Conservation (phyloP, 2,797 vertebrate genomes). For the Nannoperca obscura region DNA sequence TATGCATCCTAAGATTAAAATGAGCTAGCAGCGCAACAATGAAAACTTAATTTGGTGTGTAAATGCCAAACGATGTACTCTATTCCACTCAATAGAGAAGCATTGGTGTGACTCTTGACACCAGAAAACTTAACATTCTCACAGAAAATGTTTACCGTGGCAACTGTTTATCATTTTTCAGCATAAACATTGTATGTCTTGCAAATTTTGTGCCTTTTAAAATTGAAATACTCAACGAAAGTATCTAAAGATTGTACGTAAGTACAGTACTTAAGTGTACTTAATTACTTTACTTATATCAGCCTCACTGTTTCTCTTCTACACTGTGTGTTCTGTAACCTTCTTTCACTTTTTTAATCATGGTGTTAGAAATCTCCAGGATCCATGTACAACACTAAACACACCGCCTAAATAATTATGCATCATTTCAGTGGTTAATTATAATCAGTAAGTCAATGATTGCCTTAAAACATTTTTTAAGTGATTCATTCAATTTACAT, state of each 20-base stretch:
- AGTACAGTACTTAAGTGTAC: too few relatives aligned
- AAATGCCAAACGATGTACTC: constrained; percentile 51
- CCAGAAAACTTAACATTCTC: constrained; percentile 1
- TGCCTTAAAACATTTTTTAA: background rate
- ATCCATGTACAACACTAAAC: background rate
- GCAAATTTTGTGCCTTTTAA: background rate
- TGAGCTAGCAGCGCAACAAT: constrained; percentile 36
- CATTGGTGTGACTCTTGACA: constrained; percentile 32
- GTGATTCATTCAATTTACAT: background rate
- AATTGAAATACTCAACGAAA: background rate
- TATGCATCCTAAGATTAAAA: constrained; percentile 23
- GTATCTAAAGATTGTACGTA: background rate
- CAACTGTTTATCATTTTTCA: constrained; percentile 22
- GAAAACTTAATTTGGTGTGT: constrained; percentile 54
- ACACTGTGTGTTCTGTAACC: background rate
- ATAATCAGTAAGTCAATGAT: background rate
- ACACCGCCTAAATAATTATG: background rate
- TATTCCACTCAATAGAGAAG: constrained; percentile 25
- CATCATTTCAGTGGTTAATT: constrained; percentile 1
- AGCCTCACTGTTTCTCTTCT: background rate
- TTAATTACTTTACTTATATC: background rate
- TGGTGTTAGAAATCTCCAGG: background rate
- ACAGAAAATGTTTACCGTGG: constrained; percentile 10
- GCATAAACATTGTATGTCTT: background rate
- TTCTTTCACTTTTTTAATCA: background rate